phyloP scores from a whole-genome alignment of 2,888 invertebrate species.

The Rhagium mordax region DNA sequence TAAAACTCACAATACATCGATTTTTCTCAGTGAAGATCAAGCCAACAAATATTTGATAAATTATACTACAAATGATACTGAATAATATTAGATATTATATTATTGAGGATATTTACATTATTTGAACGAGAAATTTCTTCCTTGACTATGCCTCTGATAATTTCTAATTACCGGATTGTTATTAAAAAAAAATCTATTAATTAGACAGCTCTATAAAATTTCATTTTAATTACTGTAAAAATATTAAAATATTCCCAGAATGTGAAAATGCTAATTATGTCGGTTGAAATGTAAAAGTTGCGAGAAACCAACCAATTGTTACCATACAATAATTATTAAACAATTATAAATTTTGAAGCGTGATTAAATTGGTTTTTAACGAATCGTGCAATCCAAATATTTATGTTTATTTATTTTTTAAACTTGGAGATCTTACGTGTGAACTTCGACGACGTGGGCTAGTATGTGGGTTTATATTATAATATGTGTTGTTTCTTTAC shows the following conservation, averaged over 20 bases:
- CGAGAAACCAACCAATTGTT: neutral
- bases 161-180: neutral
- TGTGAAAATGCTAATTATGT: slow-evolving; percentile 18
- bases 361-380: neutral
- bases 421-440: neutral
- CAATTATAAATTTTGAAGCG: neutral
- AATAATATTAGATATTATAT: no score
- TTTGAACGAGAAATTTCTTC: no score
- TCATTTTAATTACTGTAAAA: slow-evolving; percentile 12
- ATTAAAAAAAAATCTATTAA: neutral
- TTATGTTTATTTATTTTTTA: neutral
- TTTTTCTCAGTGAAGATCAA: no score
- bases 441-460: neutral
- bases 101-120: no score
- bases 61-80: no score
- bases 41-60: no score
- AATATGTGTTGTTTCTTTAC: neutral
- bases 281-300: slow-evolving; percentile 10
- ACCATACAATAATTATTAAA: neutral
- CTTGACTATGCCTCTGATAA: neutral
- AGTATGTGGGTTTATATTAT: neutral
- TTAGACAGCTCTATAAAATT: slow-evolving; percentile 1
- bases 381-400: neutral
- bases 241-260: slow-evolving; percentile 32
- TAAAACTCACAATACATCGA: no score